Evolutionary conservation across 1,140 invertebrate genomes (phyloP).

Genomic region (Saccostrea glomerata): DNA sequence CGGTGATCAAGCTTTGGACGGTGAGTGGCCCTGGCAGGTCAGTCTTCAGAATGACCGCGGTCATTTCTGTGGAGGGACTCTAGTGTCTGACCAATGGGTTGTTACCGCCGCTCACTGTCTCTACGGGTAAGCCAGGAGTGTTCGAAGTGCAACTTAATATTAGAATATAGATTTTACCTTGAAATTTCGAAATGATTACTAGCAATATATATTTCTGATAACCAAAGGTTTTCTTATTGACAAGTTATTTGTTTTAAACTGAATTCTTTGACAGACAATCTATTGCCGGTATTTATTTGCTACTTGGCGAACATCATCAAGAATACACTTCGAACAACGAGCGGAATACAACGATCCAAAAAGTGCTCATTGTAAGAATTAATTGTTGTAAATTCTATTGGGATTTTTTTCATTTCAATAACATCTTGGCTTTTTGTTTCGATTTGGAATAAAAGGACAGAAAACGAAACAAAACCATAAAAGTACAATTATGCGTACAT

Average conservation of each 20-base stretch:
- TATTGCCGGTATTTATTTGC: slow-evolving; percentile 6
- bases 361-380: background rate
- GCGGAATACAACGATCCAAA: slow-evolving; percentile 25
- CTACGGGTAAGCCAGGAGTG: slow-evolving; percentile 46
- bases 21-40: slow-evolving; percentile 73
- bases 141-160: background rate
- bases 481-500: too few species aligned
- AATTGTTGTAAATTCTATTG: background rate
- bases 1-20: slow-evolving; percentile 59
- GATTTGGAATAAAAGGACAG: too few species aligned
- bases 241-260: too few species aligned
- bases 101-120: slow-evolving; percentile 88
- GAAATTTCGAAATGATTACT: too few species aligned
- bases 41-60: slow-evolving; percentile 63
- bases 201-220: too few species aligned
- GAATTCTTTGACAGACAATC: slow-evolving; percentile 21
- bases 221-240: too few species aligned
- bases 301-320: slow-evolving; percentile 54
- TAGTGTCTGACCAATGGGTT: slow-evolving; percentile 86
- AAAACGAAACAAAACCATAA: too few species aligned
- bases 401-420: background rate
- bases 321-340: slow-evolving; percentile 48
- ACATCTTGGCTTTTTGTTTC: too few species aligned
- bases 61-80: slow-evolving; percentile 87
- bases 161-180: too few species aligned